Evolutionary conservation across 2,888 invertebrate species (phyloP).

Genomic region (Diplolepis rosae): DNA sequence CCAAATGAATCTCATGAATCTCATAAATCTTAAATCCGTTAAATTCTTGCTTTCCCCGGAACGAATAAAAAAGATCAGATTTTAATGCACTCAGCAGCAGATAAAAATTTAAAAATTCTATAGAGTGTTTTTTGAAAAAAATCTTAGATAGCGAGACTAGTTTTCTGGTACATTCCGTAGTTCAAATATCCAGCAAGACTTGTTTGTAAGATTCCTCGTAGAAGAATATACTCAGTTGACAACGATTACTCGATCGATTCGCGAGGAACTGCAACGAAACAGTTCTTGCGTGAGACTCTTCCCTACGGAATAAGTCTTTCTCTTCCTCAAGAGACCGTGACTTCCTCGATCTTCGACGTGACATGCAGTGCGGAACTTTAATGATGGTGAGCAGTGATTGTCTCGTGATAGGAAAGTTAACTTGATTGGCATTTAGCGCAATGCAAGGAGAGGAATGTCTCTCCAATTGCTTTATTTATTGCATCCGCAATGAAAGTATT

Average conservation of each 20-base stretch:
- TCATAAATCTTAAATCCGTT: too few relatives aligned
- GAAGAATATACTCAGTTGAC: neutral
- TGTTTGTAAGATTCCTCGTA: neutral
- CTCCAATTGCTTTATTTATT: constrained; percentile 21
- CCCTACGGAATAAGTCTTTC: constrained; percentile 15
- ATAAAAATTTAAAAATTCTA: too few relatives aligned
- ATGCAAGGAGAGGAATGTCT: constrained; percentile 18
- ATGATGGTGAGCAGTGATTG: constrained; percentile 27
- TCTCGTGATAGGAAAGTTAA: constrained; percentile 32
- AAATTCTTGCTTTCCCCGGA: too few relatives aligned
- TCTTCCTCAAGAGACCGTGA: constrained; percentile 30
- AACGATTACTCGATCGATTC: constrained; percentile 17
- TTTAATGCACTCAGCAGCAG: too few relatives aligned
- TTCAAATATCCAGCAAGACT: neutral
- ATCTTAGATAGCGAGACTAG: too few relatives aligned
- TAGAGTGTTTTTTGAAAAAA: too few relatives aligned
- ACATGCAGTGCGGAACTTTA: constrained; percentile 28
- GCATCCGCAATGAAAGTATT: neutral
- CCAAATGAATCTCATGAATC: too few relatives aligned
- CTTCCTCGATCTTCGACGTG: constrained; percentile 29
- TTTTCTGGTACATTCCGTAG: neutral
- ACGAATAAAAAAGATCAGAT: too few relatives aligned
- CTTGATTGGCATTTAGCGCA: constrained; percentile 27
- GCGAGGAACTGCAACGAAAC: constrained; percentile 18
- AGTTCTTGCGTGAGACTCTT: constrained; percentile 29